A percentile compares a stretch with the other conserved stretches of the same genome.
These are phyloP conservation scores for Anser cygnoides DNA, from an alignment of 2,113 vertebrate genomes.

Conservation along the genomic window DNA sequence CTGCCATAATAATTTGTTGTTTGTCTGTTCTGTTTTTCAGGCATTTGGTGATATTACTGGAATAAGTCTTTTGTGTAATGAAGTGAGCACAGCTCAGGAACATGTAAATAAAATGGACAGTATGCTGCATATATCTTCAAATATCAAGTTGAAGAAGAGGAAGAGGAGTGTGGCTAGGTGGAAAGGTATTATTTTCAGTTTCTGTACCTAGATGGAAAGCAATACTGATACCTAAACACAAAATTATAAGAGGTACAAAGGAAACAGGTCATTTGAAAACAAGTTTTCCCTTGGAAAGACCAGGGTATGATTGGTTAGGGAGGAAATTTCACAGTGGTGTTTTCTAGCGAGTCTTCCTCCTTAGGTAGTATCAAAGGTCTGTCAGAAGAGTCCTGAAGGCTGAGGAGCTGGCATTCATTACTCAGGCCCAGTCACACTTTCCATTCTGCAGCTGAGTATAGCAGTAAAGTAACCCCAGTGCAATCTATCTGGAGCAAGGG, in stretches of 20 bases:
- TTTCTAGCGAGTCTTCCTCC: neutral
- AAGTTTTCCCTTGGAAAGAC: neutral
- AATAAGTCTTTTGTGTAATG: slow-evolving; percentile 16
- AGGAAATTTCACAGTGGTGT: neutral
- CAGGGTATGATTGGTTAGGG: rapidly evolving
- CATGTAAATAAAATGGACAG: neutral
- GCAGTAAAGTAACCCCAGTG: neutral
- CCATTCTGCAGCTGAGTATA: neutral
- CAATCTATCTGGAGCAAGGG: neutral
- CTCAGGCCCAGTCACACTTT: neutral
- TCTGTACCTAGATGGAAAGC: neutral
- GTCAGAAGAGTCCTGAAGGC: neutral
- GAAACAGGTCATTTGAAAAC: neutral
- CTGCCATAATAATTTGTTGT: neutral
- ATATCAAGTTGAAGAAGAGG: slow-evolving; percentile 69
- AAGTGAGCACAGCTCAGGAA: slow-evolving; percentile 39
- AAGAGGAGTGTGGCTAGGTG: slow-evolving; percentile 70
- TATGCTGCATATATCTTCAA: neutral
- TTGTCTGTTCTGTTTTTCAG: slow-evolving; percentile 72
- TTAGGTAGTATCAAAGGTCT: neutral
- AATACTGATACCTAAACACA: neutral
- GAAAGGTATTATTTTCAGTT: slow-evolving; percentile 69
- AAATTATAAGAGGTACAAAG: neutral
- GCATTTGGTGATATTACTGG: slow-evolving; percentile 80
- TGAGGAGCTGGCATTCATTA: neutral